Base-by-base conservation (phyloP, 1,140 invertebrate species). In the Lordiphosa mommai region DNA sequence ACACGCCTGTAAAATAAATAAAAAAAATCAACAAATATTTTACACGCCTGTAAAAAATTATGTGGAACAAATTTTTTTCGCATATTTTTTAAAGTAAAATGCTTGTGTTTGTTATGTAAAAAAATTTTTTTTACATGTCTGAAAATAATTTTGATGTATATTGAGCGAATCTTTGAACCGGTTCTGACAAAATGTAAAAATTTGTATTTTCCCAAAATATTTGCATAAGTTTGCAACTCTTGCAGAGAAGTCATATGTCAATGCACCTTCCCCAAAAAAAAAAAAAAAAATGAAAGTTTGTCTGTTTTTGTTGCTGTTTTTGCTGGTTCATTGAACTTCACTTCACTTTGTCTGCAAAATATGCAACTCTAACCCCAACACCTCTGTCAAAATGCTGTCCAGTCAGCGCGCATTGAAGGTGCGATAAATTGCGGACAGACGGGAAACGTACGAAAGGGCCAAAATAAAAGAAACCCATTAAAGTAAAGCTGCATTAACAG, bases 401-500 rank as follows among this genome's bases (percentile, higher is more conserved):
- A 59, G 44, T 53, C 60, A 52, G 64, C 55, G 13, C 16, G 29
- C 49, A 56, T 56, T 38, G 48, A 65, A 77, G 61, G 61, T 74
- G 71, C 71, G 66, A 65, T 74, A 67, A 61, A 61, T 67, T 43
- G 65, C 66, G 65, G 66, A 59, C 53, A 64, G 53, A 49, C 34
- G 43, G 57, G 50, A 63, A 71, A 66, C 38, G 61, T 36, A 50
- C 60, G 50, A 70, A 76, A 71, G 50, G 50, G 53, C 72, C 61
- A 64, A 70, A 77, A 46, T 23, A 23, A 74, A 73, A 69, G 58
- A 77, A 77, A 77, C 67, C 72, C 72, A 77, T 77, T 77, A 77
- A 77, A 67, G 59, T 58, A 77, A 77, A 77, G 73, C 73, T 77
- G 72, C 73, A 77, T 77, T 77, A 77, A 72, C 72, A 48, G 23